Evolutionary conservation across 2,113 vertebrate species (phyloP), one percentile per base, ranked within the genome.

Genomic region (Scophthalmus maximus): DNA sequence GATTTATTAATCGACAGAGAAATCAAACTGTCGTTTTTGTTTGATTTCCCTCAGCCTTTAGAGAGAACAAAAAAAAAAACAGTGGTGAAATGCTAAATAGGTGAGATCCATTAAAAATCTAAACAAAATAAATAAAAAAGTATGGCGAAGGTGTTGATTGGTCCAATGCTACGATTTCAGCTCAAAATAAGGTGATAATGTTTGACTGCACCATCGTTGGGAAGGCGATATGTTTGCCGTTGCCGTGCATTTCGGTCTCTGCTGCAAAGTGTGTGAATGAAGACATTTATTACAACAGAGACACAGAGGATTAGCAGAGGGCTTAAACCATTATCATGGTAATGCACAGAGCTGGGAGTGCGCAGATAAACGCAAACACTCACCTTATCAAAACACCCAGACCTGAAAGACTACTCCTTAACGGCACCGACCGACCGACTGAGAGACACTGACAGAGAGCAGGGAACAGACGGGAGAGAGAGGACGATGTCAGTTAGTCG

Each of bases 311-410:
- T 91, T 91, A 91, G 85, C 84, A 81, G 23, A 78, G 76, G 84
- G 88, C 84, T 90, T 89, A 87, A 85, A 75, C 85, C 85, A 91
- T 91, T 91, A 87, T 89, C 85, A 91, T 91, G 90, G 85, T 90
- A 91, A 91, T 91, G 87, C 38, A 17, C 27, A 10, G 71, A 81
- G 85, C 90, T 88, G 85, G 85, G 80, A 82, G 64, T 58, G 57
- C 60, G 56, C 87, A 89, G 90, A 91, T 91, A 91, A 91, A 90
- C 87, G 84, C 70, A 82, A 83, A 86, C 85, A 87, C 87, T 90
- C 80, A 91, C 88, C 87, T 90, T 91, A 90, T 91, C 87, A 62
- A 86, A 86, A 77, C 78, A 56, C 84, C 84, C 88, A 89, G 85
- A 83, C 84, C 76, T 79, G 65, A 74, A 56, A 79, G 83, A 86